Conservation (phyloP, 2,113 vertebrate species). For the Erythrocebus patas region DNA sequence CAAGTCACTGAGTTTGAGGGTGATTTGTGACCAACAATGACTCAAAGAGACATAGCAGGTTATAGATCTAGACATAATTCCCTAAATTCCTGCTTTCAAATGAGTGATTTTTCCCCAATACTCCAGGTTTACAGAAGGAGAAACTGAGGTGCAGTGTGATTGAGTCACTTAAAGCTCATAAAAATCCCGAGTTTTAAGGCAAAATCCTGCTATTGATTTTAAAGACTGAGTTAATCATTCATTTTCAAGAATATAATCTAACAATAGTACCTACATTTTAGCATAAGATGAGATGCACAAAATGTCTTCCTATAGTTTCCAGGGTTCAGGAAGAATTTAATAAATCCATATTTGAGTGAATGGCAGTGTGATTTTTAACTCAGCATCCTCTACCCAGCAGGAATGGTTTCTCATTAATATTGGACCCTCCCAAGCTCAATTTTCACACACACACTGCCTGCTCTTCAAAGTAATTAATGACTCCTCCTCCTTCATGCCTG, state of each 20-base stretch:
- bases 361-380: neutral
- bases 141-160: neutral
- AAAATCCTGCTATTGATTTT: neutral
- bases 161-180: neutral
- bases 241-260: neutral
- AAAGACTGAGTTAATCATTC: neutral
- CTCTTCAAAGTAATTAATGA: neutral
- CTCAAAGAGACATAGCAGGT: neutral
- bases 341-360: neutral
- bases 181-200: neutral
- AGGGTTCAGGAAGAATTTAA: neutral
- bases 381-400: accelerated
- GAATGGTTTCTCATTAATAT: neutral
- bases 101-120: no score
- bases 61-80: neutral
- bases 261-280: neutral
- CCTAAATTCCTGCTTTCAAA: neutral
- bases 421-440: no score
- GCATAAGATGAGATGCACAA: accelerated
- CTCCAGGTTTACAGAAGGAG: neutral
- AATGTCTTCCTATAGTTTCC: accelerated
- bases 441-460: accelerated
- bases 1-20: neutral
- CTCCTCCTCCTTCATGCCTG: accelerated
- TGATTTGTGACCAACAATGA: neutral